Evolutionary conservation across 1,140 invertebrate genomes (phyloP).

Genomic region (Globodera ellingtonae): DNA sequence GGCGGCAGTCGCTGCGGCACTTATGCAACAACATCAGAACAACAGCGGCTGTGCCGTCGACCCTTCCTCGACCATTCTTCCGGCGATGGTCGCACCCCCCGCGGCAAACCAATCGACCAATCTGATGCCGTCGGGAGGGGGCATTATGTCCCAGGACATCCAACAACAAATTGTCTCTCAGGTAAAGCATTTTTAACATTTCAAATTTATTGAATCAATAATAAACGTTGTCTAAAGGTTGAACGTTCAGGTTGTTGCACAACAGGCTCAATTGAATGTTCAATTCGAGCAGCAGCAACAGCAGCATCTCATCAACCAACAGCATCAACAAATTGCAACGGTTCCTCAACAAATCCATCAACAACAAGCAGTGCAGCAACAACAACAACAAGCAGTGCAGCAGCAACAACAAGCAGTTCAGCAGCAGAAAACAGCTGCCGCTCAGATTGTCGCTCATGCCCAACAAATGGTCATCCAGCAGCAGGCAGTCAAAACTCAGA

Average conservation of each 20-base stretch:
- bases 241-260: neutral
- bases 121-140: neutral
- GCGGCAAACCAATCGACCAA: neutral
- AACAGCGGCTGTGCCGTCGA: constrained; percentile 2
- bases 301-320: constrained; percentile 32
- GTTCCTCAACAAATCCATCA: constrained; percentile 12
- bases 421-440: constrained; percentile 13
- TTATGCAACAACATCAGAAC: constrained; percentile 29
- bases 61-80: neutral
- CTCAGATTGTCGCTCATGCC: constrained; percentile 42
- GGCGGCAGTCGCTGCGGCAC: constrained; percentile 25
- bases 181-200: constrained; percentile 7
- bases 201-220: no score
- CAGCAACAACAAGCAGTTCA: no score
- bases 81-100: neutral
- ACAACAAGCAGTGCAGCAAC: constrained; percentile 4
- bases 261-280: constrained; percentile 34
- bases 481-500: constrained; percentile 35
- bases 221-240: no score
- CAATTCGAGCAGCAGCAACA: constrained; percentile 46
- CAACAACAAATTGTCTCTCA: constrained; percentile 39
- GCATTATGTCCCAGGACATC: neutral
- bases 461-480: constrained; percentile 38
- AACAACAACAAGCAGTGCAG: constrained; percentile 16
- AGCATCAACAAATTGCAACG: constrained; percentile 32